Evolutionary conservation across 2,888 invertebrate genomes (phyloP), one percentile per base, ranked within the genome.

Genomic region (Polietes domitor): DNA sequence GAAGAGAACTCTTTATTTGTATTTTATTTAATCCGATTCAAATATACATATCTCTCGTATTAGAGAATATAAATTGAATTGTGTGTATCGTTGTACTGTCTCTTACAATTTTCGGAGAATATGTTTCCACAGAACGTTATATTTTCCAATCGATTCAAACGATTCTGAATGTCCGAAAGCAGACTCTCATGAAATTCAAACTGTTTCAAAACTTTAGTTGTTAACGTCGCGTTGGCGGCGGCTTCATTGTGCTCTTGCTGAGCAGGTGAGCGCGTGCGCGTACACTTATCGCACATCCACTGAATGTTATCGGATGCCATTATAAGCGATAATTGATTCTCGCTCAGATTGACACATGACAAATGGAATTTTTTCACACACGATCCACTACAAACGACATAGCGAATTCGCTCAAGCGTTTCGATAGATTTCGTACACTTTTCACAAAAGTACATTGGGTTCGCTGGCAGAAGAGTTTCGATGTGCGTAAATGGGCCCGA

Each of bases 221-320:
- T 10, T 17, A 61, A 1, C 32, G n/a, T 15, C 9, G 43, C 4
- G 6, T 61, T 43, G 26, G 12, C 58, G 26, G 12, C 19, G n/a
- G n/a, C 10, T 28, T 19, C n/a, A 12, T 47, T 41, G 2, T 43
- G 1, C 41, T 15, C 21, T 37, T 21, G 21, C 5, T 43, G 7
- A n/a, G n/a, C n/a, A n/a, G n/a, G n/a, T 7, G 61, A 17, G 0
- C 19, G n/a, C 26, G 21, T 17, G 3, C 68, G 9, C 9, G 12
- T 21, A 50, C 77, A 77, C 70, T 19, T 32, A 32, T 77, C 77
- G 32, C 77, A 77, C 21, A 61, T 15, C 71, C 71, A 77, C 43
- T 32, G 28, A 24, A 77, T 50, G 50, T 77, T 71, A 58, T 21
- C 24, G 12, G 61, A 71, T 3, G 61, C 47, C 28, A 61, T 28